These are phyloP conservation scores for Clostera curtula DNA, from an alignment of 2,888 invertebrate species.

Conservation along the genomic window DNA sequence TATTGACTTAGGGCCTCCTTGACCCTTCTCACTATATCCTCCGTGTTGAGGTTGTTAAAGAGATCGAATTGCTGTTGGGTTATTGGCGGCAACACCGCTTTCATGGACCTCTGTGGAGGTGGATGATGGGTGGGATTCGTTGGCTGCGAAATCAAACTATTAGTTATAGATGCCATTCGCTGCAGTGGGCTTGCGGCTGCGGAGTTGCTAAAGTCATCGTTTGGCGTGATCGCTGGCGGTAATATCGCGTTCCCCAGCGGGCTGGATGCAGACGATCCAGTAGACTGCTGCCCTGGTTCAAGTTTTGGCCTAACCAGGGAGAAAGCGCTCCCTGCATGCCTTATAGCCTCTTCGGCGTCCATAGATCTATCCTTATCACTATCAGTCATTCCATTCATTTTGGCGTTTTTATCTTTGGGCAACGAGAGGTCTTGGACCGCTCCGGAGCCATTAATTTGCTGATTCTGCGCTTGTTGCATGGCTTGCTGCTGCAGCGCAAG, in stretches of 20 bases:
- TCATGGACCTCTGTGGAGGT: conserved; percentile 90
- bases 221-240: conserved; percentile 87
- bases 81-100: conserved; percentile 97
- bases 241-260: conserved; percentile 90
- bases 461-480: conserved; percentile 62
- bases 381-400: conserved; percentile 79
- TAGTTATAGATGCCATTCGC: conserved; percentile 98
- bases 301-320: conserved; percentile 90
- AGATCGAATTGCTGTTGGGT: conserved; percentile 99
- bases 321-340: conserved; percentile 89
- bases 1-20: conserved; percentile 96
- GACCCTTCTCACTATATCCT: conserved; percentile 97
- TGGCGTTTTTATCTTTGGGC: conserved; percentile 82
- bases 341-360: conserved; percentile 80
- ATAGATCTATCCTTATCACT: conserved; percentile 79
- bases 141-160: conserved; percentile 94
- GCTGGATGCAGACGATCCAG: conserved; percentile 87
- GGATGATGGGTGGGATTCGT: conserved; percentile 90
- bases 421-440: conserved; percentile 89
- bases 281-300: conserved; percentile 84
- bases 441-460: conserved; percentile 78
- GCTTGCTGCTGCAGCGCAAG: conserved; percentile 85
- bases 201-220: conserved; percentile 85
- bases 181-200: conserved; percentile 95
- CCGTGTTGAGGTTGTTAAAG: conserved; percentile 98